Evolutionary conservation across 2,113 vertebrate species (phyloP), one percentile per base, ranked within the genome.

Genomic region (Leptocoma aspasia): DNA sequence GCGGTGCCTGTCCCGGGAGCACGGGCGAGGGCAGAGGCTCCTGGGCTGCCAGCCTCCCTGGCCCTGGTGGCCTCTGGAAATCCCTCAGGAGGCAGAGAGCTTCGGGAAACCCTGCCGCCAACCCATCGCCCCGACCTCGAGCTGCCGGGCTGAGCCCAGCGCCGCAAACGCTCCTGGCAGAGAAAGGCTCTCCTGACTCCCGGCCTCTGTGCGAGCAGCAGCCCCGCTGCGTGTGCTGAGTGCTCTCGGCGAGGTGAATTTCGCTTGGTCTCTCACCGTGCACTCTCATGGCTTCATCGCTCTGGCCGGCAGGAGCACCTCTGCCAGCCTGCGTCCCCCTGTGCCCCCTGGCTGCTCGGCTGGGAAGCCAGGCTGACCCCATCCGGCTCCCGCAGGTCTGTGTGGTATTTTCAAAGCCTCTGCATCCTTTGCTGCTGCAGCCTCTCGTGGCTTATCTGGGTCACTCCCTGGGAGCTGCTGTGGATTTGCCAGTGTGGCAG

Each of bases 181-280:
- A 23, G 64, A 24, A 23, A 6, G 0, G 1, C 52, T 7, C 18
- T 54, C 41, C 57, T 10, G 44, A 6, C 19, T 33, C 8, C 45
- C 0, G 2, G 33, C 31, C 22, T 11, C 63, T 12, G 45, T 1
- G 18, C 39, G 35, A 45, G 35, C 15, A 1, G 5, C 15, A 41
- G 54, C 31, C 44, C 15, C 1, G 1, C 11, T 11, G 39, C 1
- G 0, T 27, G 47, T 33, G 49, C 68, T 0, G 8, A 31, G 7
- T 2, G 42, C 41, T 1, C 10, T 0, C 53, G 35, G 26, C 0
- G 1, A n/a, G 52, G 22, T 9, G 44, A 27, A 27, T 31, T 50
- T 33, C 2, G 0, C 39, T 76, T 3, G 28, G 31, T 37, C 20
- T 72, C 49, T 72, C 1, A 1, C n/a, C 2, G 0, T 11, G 41